phyloP scores from a whole-genome alignment of 2,797 vertebrate genomes.

The Geotrypetes seraphini region DNA sequence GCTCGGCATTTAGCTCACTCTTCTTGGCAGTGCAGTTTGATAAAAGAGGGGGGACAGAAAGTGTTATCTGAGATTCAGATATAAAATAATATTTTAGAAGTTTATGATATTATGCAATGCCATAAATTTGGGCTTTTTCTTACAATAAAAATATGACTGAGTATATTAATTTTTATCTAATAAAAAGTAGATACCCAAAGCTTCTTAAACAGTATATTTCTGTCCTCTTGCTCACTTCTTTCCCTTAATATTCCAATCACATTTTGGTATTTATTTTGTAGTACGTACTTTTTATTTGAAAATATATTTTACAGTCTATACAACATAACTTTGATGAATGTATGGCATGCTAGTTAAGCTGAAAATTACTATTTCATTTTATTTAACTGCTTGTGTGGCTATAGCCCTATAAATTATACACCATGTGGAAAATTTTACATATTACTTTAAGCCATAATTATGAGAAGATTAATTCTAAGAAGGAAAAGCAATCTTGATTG shows the following conservation, averaged over 20 bases:
- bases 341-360: no score
- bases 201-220: not conserved
- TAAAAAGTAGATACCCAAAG: not conserved
- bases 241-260: no score
- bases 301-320: not conserved
- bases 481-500: no score
- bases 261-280: not conserved
- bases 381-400: not conserved
- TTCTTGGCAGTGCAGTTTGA: no score
- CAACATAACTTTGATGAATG: not conserved
- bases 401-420: not conserved
- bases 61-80: no score
- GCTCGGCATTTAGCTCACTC: no score
- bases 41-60: no score
- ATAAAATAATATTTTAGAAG: no score
- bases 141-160: not conserved
- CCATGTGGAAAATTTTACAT: not conserved
- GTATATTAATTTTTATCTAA: not conserved
- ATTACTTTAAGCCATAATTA: not conserved
- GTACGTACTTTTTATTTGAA: not conserved
- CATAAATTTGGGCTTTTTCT: not conserved
- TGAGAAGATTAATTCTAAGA: not conserved
- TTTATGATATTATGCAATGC: no score
- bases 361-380: constrained; percentile 4
- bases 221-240: constrained; percentile 3